phyloP scores from a whole-genome alignment of 2,113 vertebrate species.

The Aldabrachelys gigantea region DNA sequence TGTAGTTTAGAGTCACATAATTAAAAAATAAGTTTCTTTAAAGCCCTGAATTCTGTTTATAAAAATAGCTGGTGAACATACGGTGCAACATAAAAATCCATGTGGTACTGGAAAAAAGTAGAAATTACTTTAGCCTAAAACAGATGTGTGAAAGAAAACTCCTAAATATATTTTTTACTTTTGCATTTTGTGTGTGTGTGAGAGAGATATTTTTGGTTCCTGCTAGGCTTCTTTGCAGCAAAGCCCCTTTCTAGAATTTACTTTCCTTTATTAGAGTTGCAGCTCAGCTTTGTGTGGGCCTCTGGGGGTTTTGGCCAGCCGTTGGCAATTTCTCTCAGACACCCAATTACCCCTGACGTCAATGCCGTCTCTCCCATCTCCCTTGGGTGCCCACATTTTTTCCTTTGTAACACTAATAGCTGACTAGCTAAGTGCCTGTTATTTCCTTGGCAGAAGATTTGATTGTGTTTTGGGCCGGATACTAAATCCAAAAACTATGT shows the following conservation, averaged over 20 bases:
- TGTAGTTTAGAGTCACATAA: constrained; percentile 39
- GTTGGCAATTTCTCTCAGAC: constrained; percentile 95
- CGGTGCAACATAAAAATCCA: constrained; percentile 55
- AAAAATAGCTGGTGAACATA: constrained; percentile 70
- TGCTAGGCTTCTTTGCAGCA: constrained; percentile 81
- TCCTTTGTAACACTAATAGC: constrained; percentile 89
- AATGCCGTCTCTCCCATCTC: constrained; percentile 93
- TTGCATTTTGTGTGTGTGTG: constrained; percentile 72
- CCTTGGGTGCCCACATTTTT: constrained; percentile 94
- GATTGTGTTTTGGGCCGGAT: constrained; percentile 87
- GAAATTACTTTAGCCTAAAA: constrained; percentile 64
- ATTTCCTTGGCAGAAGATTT: constrained; percentile 88
- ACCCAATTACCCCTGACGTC: constrained; percentile 96
- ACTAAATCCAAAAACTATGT: constrained; percentile 89
- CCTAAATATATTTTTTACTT: constrained; percentile 67
- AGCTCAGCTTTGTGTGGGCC: constrained; percentile 84
- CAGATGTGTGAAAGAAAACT: constrained; percentile 74
- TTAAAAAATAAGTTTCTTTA: constrained; percentile 68
- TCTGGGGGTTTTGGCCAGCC: constrained; percentile 90
- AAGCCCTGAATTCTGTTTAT: constrained; percentile 56
- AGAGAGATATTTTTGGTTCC: constrained; percentile 82
- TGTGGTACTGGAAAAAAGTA: constrained; percentile 58
- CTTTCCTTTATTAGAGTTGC: constrained; percentile 90
- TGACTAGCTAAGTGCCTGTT: constrained; percentile 89
- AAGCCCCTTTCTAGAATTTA: constrained; percentile 88